phyloP scores from a whole-genome alignment of 2,888 invertebrate genomes.

The Caenorhabditis sp. region DNA sequence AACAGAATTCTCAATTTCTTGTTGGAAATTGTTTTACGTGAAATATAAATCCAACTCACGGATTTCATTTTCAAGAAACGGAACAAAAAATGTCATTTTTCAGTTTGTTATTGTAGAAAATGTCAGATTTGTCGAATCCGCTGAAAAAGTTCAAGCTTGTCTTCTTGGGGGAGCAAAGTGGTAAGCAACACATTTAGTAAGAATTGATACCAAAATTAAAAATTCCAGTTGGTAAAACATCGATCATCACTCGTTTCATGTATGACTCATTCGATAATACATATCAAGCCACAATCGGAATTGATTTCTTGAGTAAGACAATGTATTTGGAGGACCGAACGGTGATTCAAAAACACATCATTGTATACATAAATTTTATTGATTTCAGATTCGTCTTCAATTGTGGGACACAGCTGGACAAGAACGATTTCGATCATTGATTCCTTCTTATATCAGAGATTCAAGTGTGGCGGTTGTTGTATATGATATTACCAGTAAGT shows the following conservation, averaged over 20 bases:
- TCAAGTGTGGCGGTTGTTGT: conserved; percentile 98
- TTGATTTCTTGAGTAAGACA: conserved; percentile 98
- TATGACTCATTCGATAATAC: conserved; percentile 99
- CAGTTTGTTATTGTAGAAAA: conserved; percentile 17
- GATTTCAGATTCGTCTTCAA: conserved; percentile 83
- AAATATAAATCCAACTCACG: neutral
- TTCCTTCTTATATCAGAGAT: conserved; percentile 97
- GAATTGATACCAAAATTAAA: too few relatives aligned
- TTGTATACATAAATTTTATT: too few relatives aligned
- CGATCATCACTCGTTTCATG: conserved; percentile 98
- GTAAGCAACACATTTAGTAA: too few relatives aligned
- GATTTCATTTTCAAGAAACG: neutral
- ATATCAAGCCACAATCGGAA: conserved; percentile 99
- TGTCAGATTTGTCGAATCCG: conserved; percentile 86
- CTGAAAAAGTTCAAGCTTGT: conserved; percentile 98
- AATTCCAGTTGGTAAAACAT: conserved; percentile 97
- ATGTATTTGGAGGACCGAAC: conserved; percentile 99
- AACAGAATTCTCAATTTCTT: neutral
- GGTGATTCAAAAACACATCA: conserved; percentile 69
- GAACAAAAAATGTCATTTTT: too few relatives aligned
- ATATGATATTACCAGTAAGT: conserved; percentile 96
- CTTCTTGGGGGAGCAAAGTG: conserved; percentile 95
- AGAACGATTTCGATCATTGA: conserved; percentile 93
- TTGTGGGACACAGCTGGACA: conserved; percentile 94
- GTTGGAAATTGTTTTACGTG: neutral